Conservation (phyloP, 2,888 invertebrate genomes). For the Dysmachus trigonus region DNA sequence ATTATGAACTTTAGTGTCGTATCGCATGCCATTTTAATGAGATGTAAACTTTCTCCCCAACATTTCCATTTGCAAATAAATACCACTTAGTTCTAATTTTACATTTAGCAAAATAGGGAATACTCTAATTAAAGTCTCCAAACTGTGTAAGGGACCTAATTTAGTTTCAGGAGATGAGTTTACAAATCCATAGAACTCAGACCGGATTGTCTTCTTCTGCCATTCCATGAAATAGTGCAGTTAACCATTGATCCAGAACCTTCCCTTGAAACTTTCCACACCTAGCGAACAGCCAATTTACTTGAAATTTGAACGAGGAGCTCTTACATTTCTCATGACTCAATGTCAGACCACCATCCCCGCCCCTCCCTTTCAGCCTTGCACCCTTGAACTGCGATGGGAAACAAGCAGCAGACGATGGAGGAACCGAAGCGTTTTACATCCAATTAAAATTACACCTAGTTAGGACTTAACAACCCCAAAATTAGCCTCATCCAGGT, state of each 20-base stretch:
- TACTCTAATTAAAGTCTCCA: background rate
- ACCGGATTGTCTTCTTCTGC: background rate
- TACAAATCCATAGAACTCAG: background rate
- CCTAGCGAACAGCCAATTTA: background rate
- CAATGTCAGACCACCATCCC: background rate
- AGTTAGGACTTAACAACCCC: background rate
- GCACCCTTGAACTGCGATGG: background rate
- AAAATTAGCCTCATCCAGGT: conserved; percentile 4
- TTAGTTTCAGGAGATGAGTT: background rate
- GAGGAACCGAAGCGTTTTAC: background rate
- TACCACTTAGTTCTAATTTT: background rate
- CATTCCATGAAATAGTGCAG: background rate
- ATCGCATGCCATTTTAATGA: background rate
- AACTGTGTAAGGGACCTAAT: background rate
- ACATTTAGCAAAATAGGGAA: background rate
- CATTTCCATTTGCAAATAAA: background rate
- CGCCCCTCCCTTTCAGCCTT: background rate
- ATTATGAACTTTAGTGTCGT: background rate
- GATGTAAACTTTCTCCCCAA: background rate
- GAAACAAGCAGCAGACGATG: background rate
- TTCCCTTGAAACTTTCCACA: background rate
- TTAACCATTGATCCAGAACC: background rate
- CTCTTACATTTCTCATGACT: background rate
- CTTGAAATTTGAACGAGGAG: background rate
- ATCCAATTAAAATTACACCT: conserved; percentile 34